Base-by-base conservation (phyloP, 92 coral and sea anemone species). In the Phenganax subtilis region DNA sequence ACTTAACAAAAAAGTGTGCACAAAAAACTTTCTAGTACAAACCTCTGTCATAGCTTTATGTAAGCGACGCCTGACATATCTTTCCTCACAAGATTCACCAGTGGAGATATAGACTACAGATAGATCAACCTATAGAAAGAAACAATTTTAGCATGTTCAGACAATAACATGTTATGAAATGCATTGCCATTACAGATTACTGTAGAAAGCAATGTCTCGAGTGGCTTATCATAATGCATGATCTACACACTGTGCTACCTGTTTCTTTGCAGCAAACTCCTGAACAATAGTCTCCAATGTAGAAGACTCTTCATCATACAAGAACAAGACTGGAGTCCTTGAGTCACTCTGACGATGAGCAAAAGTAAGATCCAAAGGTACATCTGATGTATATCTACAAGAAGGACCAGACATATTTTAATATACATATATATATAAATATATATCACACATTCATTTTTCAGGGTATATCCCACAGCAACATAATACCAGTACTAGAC, bases 31-130 rank as follows among this genome's bases (percentile, higher is more conserved):
- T 44, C 5, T 71, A 20, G 8, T 62, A 54, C 84, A 27, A 68
- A 94, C 98, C 97, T 91, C 97, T 63, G 86, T 77, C 97, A 94
- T 92, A 8, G 97, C 97, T 78, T 90, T 94, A 69, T 94, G 98
- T 25, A 94, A 88, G 65, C 87, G 85, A 65, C 92, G 92, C 69
- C 98, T 87, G n/a, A 93, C 97, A 59, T 78, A 86, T 53, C 98
- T 88, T 67, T 94, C 98, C 76, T 94, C 97, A 16, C 87, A 88
- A 55, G 89, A 60, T 12, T 94, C 92, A 76, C 86, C 89, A 58
- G 84, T 92, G 62, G 92, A 86, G 8, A 94, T 87, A 53, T 93
- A 92, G 61, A 94, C 92, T 12, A 92, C 90, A 59, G 86, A 84
- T 37, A 94, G 65, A 76, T 94, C 98, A 71, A 94, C 98, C 98